Evolutionary conservation across 53 echinoderm and acorn worm species (phyloP), one percentile per base, ranked within the genome.

Genomic region (Holothuria leucospilota): DNA sequence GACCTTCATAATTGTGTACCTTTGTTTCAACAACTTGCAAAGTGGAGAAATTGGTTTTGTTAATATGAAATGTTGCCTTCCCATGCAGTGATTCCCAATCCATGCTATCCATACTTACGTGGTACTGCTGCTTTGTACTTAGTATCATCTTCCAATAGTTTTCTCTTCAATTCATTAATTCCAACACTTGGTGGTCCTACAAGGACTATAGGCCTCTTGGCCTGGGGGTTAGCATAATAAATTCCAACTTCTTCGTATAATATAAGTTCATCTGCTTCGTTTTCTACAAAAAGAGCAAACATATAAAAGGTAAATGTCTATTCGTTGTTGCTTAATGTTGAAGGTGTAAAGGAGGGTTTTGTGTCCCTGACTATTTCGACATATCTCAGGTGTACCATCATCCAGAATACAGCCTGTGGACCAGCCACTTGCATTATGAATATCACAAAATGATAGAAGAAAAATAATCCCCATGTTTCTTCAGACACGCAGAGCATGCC

Each of bases 181-280:
- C 99, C 99, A 18, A 98, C 99, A 58, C 93, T 95, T 52, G 93
- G 93, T 25, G 99, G 99, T 8, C 99, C 99, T 23, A 98, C 93
- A 49, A 98, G 92, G 13, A 98, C 99, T 15, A 97, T 91, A 29
- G 95, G 95, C 82, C 99, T 93, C 92, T 93, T 95, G 68, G 81
- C 87, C 29, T 94, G 81, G 5, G 88, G 62, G 49, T 86, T 82
- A 27, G 95, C 95, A 46, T 82, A 63, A 83, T 90, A 98, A 18
- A 92, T 64, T 11, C 95, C 94, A 0, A 98, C 99, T 69, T 97
- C 99, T 53, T 98, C 99, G 51, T 98, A 98, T 21, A 95, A 88
- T 69, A 94, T 71, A 42, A 92, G 83, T 86, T 98, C 99, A 8
- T 95, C 99, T 28, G 42, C 68, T 23, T 90, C 93, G 51, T 90